Evolutionary conservation across 1,140 invertebrate species (phyloP), one percentile per base, ranked within the genome.

Genomic region (Nephotettix cincticeps): DNA sequence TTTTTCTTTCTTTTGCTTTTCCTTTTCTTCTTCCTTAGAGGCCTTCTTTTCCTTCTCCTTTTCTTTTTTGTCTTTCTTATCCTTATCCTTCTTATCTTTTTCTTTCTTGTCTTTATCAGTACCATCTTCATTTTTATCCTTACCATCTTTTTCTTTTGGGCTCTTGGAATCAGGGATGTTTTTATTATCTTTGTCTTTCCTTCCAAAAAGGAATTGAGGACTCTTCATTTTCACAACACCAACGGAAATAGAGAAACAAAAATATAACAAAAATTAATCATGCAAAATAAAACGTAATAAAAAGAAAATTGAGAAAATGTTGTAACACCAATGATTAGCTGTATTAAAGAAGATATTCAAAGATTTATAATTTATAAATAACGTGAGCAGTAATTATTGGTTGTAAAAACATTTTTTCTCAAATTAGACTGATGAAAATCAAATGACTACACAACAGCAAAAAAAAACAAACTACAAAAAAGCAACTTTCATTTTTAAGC

Each of bases 151-250:
- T 71, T 75, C 72, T 30, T 77, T 74, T 63, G 81, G 78, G 56
- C 2, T 54, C 68, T 61, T 74, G 72, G 36, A 63, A 64, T 28
- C 36, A 11, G 21, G 71, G 71, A 25, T 72, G 51, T 13, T 73
- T 63, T 64, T 72, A 30, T 69, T 74, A 13, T 74, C 63, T 45
- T 72, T 71, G 25, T 73, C 71, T 19, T 65, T 64, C 74, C 68
- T 43, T 69, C 56, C 71, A 23, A 79, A 80, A 78, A 74, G 76
- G 77, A 79, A 80, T 80, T 81, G 76, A 81, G 76, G 82, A 83
- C 27, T 23, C 19, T 66, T 13, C 29, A 66, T 13, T 17, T 21
- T n/a, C n/a, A 36, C 29, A 32, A 43, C 64, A 69, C n/a, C 45
- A 51, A 69, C 29, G 45, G 21, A 69, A 69, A 32, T n/a, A 69